phyloP scores from a whole-genome alignment of 2,113 vertebrate genomes.

The Vidua macroura region DNA sequence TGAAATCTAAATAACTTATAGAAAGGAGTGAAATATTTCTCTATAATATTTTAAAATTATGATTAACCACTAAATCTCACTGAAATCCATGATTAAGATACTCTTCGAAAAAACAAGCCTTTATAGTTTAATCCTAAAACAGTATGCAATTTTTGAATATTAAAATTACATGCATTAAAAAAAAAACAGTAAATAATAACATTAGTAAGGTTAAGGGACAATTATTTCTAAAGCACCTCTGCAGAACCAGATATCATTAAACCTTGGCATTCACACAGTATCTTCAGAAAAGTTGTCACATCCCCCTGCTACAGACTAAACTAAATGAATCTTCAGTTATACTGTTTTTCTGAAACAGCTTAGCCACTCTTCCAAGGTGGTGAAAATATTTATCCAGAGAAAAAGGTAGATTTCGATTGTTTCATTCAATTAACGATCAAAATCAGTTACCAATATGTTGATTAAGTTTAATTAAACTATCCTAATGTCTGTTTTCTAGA shows the following conservation, averaged over 20 bases:
- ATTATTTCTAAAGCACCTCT: not conserved
- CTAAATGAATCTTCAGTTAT: not conserved
- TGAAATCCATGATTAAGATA: not conserved
- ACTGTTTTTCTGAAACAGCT: not conserved
- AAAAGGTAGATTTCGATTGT: not conserved
- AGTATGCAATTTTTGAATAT: not conserved
- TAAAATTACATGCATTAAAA: not conserved
- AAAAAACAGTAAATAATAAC: not conserved
- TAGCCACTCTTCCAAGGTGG: not conserved
- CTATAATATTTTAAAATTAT: not conserved
- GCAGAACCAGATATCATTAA: not conserved
- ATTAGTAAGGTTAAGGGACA: not conserved
- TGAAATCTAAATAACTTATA: not conserved
- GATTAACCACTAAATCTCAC: not conserved
- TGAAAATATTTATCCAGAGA: not conserved
- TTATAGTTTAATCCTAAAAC: not conserved
- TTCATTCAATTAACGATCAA: not conserved
- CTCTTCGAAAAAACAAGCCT: not conserved
- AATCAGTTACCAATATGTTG: not conserved
- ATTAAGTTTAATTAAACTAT: slow-evolving; percentile 15
- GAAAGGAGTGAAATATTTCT: not conserved
- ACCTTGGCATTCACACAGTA: not conserved
- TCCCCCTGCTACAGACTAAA: not conserved
- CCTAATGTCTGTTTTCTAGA: not conserved
- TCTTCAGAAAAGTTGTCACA: not conserved